Percentiles rank a stretch among this genome's conserved stretches.
These are phyloP conservation scores for Cyprinella venusta DNA, from an alignment of 2,797 vertebrate species.

Conservation along the genomic window DNA sequence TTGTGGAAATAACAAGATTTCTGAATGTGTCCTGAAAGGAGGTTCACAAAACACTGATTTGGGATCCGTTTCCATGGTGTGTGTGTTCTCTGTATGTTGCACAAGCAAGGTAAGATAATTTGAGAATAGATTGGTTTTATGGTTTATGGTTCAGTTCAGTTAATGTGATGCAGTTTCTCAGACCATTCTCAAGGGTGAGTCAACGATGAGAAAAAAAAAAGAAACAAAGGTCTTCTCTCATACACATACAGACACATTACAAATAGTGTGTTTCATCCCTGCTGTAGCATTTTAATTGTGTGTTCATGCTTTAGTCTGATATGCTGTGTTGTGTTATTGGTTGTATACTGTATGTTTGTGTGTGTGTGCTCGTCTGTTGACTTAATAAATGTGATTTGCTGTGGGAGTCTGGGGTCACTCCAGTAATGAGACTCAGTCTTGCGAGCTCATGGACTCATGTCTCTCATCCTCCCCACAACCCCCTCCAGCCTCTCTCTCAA, in stretches of 20 bases:
- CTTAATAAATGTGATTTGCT: conserved; percentile 68
- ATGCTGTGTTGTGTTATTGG: conserved; percentile 32
- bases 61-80: background rate
- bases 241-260: background rate
- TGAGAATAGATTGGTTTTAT: background rate
- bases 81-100: background rate
- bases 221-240: background rate
- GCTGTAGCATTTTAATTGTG: background rate
- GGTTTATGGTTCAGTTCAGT: conserved; percentile 27
- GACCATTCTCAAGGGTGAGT: conserved; percentile 36
- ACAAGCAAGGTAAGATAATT: background rate
- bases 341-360: conserved; percentile 5
- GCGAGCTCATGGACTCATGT: conserved; percentile 49
- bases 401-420: conserved; percentile 58
- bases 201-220: conserved; percentile 33
- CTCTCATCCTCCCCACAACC: conserved; percentile 12
- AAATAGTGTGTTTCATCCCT: background rate
- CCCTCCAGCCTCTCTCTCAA: conserved; percentile 8
- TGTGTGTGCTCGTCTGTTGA: conserved; percentile 46
- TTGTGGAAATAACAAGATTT: background rate
- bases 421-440: conserved; percentile 61
- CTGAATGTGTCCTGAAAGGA: conserved; percentile 24
- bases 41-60: background rate
- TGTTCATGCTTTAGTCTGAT: conserved; percentile 13
- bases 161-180: conserved; percentile 41